Percentiles rank a stretch among this genome's conserved stretches.
These are phyloP conservation scores for Drosophila dunni DNA, from an alignment of 1,140 invertebrate species.

Conservation along the genomic window DNA sequence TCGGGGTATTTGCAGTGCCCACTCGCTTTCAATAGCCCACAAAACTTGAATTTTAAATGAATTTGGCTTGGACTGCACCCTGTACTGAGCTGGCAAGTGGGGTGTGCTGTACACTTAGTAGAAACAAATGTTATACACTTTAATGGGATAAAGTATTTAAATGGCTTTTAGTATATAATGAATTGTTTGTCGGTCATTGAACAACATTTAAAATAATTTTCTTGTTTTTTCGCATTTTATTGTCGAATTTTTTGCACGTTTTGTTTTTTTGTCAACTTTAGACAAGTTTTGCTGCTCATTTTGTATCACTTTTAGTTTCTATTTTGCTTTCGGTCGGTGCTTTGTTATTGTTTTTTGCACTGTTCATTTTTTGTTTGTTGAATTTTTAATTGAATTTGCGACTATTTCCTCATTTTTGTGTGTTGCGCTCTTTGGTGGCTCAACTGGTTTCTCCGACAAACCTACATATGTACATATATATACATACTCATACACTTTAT, in stretches of 20 bases:
- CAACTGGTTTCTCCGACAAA: conserved; percentile 8
- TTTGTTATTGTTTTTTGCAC: conserved; percentile 25
- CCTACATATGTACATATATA: neutral
- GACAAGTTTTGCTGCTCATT: conserved; percentile 28
- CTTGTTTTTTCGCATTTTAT: neutral
- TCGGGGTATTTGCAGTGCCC: conserved; percentile 9
- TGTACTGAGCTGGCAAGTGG: neutral
- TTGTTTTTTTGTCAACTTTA: conserved; percentile 42
- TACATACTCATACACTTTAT: conserved; percentile 10
- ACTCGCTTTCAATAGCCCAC: conserved; percentile 59
- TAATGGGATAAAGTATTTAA: neutral
- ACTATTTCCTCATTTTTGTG: conserved; percentile 54
- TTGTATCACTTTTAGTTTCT: conserved; percentile 62
- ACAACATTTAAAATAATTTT: neutral
- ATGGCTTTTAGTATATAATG: neutral
- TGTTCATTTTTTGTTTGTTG: conserved; percentile 54
- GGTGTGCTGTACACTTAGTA: neutral
- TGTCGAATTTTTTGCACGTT: conserved; percentile 9
- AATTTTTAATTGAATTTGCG: conserved; percentile 79
- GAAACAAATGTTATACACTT: neutral
- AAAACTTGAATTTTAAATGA: conserved; percentile 35
- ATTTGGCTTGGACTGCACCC: neutral
- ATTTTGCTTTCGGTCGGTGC: conserved; percentile 31
- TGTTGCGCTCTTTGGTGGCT: neutral
- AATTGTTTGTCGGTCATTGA: neutral